A percentile compares a stretch with the other conserved stretches of the same genome.
Conservation (phyloP, 2,797 vertebrate species). For the Fratercula arctica region DNA sequence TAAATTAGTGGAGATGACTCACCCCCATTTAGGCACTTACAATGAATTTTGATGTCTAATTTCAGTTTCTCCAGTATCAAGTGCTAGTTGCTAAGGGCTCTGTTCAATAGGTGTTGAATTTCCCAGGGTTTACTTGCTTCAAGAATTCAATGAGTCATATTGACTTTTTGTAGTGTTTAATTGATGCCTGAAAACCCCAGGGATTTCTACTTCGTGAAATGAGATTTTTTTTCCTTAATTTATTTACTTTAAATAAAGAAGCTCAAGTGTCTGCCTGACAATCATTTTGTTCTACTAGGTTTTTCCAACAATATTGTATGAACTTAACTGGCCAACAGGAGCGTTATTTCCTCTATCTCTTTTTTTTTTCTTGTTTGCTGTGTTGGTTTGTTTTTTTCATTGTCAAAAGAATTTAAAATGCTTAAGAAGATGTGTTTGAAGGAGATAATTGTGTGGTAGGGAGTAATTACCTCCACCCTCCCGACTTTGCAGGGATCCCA, state of each 20-base stretch:
- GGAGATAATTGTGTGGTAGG: not conserved
- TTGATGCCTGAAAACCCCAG: not conserved
- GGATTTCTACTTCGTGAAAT: not conserved
- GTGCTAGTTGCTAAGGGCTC: not conserved
- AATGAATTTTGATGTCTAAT: not conserved
- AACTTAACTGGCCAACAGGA: not conserved
- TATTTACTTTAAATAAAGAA: not conserved
- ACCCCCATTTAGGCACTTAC: not conserved
- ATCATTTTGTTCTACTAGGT: not conserved
- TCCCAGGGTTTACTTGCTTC: not conserved
- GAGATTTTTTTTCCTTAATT: not conserved
- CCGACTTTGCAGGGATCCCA: not conserved
- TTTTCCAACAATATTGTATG: not conserved
- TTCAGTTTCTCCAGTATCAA: not conserved
- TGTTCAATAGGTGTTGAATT: not conserved
- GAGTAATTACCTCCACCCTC: too few species aligned
- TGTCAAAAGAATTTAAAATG: not conserved
- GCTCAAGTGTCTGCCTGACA: not conserved
- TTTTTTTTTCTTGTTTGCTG: too few species aligned
- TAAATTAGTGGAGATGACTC: not conserved
- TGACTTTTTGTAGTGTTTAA: not conserved
- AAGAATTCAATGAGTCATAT: not conserved
- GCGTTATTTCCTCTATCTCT: not conserved
- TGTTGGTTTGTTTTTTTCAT: not conserved
- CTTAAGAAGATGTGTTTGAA: not conserved